phyloP scores from a whole-genome alignment of 2,888 invertebrate species.

The Dromius quadrimaculatus region DNA sequence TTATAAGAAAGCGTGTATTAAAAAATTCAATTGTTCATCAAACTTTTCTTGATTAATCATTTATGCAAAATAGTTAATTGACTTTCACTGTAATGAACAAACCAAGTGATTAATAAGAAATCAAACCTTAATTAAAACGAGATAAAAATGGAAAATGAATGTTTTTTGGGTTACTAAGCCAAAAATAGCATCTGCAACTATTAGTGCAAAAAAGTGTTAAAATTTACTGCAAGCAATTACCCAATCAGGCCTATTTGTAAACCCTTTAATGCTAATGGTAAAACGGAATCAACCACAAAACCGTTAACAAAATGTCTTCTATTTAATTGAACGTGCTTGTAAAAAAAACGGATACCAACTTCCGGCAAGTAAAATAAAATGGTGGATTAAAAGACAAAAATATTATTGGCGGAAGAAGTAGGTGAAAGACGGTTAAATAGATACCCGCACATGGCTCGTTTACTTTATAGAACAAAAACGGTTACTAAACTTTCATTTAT shows the following conservation, averaged over 20 bases:
- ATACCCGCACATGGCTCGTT: conserved; percentile 47
- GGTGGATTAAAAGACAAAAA: conserved; percentile 26
- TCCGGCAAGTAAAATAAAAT: conserved; percentile 47
- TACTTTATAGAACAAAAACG: conserved; percentile 44
- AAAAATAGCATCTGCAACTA: neutral
- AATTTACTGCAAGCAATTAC: too few relatives aligned
- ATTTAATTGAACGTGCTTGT: conserved; percentile 47
- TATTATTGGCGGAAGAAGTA: conserved; percentile 15
- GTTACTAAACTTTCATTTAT: too few relatives aligned
- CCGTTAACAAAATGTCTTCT: conserved; percentile 47
- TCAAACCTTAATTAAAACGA: conserved; percentile 36
- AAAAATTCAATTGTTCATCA: conserved; percentile 36
- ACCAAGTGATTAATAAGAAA: conserved; percentile 37
- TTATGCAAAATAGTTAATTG: conserved; percentile 33
- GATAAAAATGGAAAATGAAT: conserved; percentile 24
- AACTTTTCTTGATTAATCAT: conserved; percentile 33
- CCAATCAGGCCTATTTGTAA: conserved; percentile 13
- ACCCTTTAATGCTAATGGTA: conserved; percentile 14
- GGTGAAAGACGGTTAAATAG: conserved; percentile 23
- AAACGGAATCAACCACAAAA: conserved; percentile 23
- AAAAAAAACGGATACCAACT: conserved; percentile 35
- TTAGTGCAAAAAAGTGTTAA: too few relatives aligned
- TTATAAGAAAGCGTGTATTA: too few relatives aligned
- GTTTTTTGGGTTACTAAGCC: neutral
- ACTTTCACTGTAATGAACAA: conserved; percentile 43